phyloP scores from a whole-genome alignment of 2,888 invertebrate species.

The Dione juno region DNA sequence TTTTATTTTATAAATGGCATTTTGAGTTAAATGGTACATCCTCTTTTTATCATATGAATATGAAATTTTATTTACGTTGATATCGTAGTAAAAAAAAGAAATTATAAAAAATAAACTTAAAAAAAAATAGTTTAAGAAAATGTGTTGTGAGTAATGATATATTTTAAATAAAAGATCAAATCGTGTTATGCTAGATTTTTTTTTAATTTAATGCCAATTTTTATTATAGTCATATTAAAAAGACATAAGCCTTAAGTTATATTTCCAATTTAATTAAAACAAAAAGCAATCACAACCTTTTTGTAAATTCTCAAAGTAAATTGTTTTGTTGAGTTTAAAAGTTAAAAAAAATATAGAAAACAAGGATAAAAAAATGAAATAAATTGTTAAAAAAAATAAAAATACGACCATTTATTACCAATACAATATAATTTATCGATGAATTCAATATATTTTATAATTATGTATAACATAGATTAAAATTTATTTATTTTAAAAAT shows the following conservation, averaged over 20 bases:
- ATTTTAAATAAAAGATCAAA: background rate
- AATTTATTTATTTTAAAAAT: slow-evolving; percentile 43
- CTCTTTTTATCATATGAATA: background rate
- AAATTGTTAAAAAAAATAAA: slow-evolving; percentile 50
- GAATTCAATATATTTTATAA: slow-evolving; percentile 53
- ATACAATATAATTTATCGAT: slow-evolving; percentile 52
- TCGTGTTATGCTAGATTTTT: background rate
- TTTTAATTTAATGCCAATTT: background rate
- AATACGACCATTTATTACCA: slow-evolving; percentile 56
- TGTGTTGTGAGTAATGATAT: too few species aligned
- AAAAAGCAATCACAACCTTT: slow-evolving; percentile 44
- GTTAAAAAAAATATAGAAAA: slow-evolving; percentile 21
- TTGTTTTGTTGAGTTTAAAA: background rate
- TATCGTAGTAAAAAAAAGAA: background rate
- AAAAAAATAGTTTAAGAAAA: too few species aligned
- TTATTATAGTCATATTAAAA: background rate
- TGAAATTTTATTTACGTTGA: background rate
- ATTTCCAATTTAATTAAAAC: slow-evolving; percentile 3
- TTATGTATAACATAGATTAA: slow-evolving; percentile 55
- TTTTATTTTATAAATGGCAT: background rate
- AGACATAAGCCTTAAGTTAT: background rate
- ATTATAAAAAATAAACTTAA: background rate
- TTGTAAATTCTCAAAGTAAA: slow-evolving; percentile 34
- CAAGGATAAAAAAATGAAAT: slow-evolving; percentile 39
- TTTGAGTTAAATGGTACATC: background rate